Evolutionary conservation across 1,140 invertebrate genomes (phyloP), one percentile per base, ranked within the genome.

Genomic region (Anthonomus grandis): DNA sequence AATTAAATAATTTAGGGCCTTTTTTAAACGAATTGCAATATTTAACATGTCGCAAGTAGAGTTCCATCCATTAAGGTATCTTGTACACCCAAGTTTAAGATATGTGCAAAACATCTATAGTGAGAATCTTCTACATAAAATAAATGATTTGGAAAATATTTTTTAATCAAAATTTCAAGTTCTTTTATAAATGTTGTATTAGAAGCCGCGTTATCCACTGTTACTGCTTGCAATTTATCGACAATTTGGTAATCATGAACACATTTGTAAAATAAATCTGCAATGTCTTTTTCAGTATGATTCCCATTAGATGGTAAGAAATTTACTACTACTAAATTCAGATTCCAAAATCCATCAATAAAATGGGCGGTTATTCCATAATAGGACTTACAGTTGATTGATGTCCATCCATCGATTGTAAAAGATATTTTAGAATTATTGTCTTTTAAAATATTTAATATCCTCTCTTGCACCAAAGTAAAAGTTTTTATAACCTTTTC

Each of bases 311-410:
- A 68, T 57, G 70, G 64, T 51, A 68, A 58, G 63, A 73, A 71
- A 66, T 73, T 69, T 53, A 71, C 55, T 22, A 66, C 63, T 44
- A 70, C 22, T 45, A 64, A 66, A 53, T 64, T 61, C 47, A 65
- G 60, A 34, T 67, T 59, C 64, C 64, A 71, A 21, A 12, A 21
- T 13, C 27, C 17, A 27, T 53, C 50, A 4, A 53, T 24, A 62
- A 63, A 72, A 66, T 71, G 68, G 58, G 60, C 59, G 51, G 67
- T 71, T 51, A 70, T 59, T 49, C 68, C 68, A 60, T 70, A 71
- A 57, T 63, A 70, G 52, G 64, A 65, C 50, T 61, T 61, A 60
- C 60, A 50, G 55, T 58, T 62, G 49, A 65, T 60, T 27, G 63
- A 67, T 46, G 66, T 67, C 66, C 64, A 72, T 45, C 63, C 66